Evolutionary conservation across 2,888 invertebrate species (phyloP).

Genomic region (Chromoteleia sp.): DNA sequence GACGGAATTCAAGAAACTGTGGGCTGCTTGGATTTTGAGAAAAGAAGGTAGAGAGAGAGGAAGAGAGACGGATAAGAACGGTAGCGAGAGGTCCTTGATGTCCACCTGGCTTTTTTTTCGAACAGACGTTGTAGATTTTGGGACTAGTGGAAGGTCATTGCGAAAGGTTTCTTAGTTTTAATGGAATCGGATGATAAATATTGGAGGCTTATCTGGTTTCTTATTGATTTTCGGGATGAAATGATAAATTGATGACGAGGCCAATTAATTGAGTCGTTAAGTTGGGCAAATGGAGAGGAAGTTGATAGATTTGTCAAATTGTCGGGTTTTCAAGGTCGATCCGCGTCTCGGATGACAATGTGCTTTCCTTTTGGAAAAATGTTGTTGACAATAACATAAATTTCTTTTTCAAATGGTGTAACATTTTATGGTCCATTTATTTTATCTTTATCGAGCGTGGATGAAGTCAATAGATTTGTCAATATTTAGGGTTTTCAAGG

Average conservation of each 20-base stretch:
- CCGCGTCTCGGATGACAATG: not conserved
- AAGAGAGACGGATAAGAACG: not conserved
- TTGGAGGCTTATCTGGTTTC: constrained; percentile 40
- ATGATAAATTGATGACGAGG: constrained; percentile 21
- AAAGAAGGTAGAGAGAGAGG: not conserved
- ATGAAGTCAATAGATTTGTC: no score
- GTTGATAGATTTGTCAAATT: not conserved
- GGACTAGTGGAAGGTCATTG: constrained; percentile 17
- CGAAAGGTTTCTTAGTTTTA: constrained; percentile 11
- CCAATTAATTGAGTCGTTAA: constrained; percentile 28
- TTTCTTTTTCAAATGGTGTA: no score
- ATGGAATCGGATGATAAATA: constrained; percentile 44
- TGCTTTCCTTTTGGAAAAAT: not conserved
- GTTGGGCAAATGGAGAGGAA: not conserved
- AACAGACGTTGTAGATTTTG: constrained; percentile 23
- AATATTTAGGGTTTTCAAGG: no score
- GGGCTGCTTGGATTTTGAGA: not conserved
- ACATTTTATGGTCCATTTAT: no score
- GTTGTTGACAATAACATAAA: no score
- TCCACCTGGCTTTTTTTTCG: constrained; percentile 38
- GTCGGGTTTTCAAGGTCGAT: constrained; percentile 10
- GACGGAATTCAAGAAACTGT: not conserved
- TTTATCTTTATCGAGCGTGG: no score
- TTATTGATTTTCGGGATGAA: not conserved
- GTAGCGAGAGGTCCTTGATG: constrained; percentile 32